A percentile compares a stretch with the other conserved stretches of the same genome.
phyloP scores from a whole-genome alignment of 2,888 invertebrate genomes.

The Synanthedon andrenaeformis region DNA sequence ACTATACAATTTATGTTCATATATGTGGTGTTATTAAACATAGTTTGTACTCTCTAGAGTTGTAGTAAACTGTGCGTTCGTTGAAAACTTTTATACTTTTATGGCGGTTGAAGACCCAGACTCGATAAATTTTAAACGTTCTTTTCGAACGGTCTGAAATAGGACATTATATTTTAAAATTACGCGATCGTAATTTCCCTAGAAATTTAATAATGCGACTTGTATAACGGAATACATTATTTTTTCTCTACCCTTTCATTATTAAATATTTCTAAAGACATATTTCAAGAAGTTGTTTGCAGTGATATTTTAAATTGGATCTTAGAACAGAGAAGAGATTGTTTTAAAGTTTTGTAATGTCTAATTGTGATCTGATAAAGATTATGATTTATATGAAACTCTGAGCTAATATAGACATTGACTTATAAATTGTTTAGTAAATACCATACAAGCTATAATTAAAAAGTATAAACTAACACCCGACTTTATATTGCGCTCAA shows the following conservation, averaged over 20 bases:
- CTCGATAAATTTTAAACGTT: conserved; percentile 46
- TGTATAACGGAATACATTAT: conserved; percentile 27
- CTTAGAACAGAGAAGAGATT: too few species aligned
- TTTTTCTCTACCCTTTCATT: conserved; percentile 19
- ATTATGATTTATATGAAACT: too few species aligned
- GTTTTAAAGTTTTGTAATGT: too few species aligned
- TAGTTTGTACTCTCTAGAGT: conserved; percentile 28
- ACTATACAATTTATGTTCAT: conserved; percentile 6
- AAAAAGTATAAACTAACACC: too few species aligned
- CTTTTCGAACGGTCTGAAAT: conserved; percentile 41
- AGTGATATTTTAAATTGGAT: too few species aligned
- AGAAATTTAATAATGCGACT: conserved; percentile 50
- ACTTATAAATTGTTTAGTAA: too few species aligned
- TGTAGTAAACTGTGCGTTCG: conserved; percentile 39
- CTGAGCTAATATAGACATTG: too few species aligned
- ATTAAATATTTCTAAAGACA: conserved; percentile 15
- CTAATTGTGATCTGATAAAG: too few species aligned
- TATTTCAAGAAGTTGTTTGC: too few species aligned
- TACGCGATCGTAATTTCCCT: conserved; percentile 47
- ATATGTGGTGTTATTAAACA: conserved; percentile 18
- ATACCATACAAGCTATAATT: too few species aligned
- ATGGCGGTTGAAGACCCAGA: conserved; percentile 32
- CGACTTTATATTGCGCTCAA: too few species aligned
- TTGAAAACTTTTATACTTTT: conserved; percentile 48
- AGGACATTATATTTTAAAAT: conserved; percentile 46